These are phyloP conservation scores for Gnathonemus longibarbis DNA, from an alignment of 2,113 vertebrate genomes.

Conservation along the genomic window DNA sequence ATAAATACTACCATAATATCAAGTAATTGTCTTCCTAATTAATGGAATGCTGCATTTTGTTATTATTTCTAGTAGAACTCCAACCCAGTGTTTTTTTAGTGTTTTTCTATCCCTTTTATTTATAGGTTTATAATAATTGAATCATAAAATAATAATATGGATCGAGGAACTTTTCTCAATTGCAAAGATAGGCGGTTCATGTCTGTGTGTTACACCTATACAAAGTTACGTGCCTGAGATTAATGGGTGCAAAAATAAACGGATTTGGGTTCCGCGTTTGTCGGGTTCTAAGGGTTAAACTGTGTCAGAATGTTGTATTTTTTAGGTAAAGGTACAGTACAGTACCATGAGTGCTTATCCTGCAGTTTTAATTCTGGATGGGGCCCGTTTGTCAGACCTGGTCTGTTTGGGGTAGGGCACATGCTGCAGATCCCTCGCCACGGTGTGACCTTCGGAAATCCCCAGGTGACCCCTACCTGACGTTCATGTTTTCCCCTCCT, in stretches of 20 bases:
- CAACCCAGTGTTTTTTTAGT: too few species aligned
- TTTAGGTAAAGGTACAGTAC: background rate
- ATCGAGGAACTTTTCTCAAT: too few species aligned
- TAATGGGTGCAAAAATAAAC: background rate
- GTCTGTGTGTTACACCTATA: too few species aligned
- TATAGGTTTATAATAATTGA: too few species aligned
- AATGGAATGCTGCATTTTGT: too few species aligned
- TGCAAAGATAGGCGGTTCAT: too few species aligned
- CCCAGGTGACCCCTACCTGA: background rate
- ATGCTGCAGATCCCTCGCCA: background rate
- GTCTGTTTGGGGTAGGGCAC: background rate
- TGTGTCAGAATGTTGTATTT: background rate
- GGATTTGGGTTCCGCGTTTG: background rate
- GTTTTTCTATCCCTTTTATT: too few species aligned
- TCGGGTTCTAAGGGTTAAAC: background rate
- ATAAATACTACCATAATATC: too few species aligned
- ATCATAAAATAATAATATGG: too few species aligned
- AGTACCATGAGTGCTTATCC: background rate
- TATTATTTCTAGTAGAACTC: too few species aligned
- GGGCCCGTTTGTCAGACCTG: background rate
- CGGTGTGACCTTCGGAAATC: background rate
- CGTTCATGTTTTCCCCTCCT: background rate
- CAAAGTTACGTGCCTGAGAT: background rate
- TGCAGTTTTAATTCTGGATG: background rate
- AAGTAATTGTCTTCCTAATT: too few species aligned